Conservation (phyloP, 2,797 vertebrate species). For the Poeciliopsis gracilis region DNA sequence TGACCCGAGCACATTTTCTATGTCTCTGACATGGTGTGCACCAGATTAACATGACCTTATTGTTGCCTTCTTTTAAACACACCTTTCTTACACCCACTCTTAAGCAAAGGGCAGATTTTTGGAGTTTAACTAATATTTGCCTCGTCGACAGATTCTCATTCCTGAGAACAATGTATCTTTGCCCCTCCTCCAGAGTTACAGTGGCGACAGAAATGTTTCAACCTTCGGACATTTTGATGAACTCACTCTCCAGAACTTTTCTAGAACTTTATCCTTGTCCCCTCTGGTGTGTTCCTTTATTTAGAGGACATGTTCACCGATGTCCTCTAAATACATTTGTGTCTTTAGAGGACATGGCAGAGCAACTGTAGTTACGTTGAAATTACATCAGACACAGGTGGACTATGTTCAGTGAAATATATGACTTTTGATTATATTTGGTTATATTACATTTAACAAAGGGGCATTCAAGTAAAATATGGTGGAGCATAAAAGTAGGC, state of each 20-base stretch:
- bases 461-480: not conserved
- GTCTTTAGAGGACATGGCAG: too few species aligned
- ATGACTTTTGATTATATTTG: too few species aligned
- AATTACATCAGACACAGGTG: too few species aligned
- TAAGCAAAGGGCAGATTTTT: not conserved
- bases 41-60: not conserved
- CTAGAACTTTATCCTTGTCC: not conserved
- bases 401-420: too few species aligned
- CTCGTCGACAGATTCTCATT: not conserved
- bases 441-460: not conserved
- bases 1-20: not conserved
- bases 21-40: not conserved
- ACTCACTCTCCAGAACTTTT: not conserved
- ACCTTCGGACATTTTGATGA: not conserved
- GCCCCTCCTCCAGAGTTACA: not conserved
- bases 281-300: not conserved
- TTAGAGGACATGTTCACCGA: not conserved
- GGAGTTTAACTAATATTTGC: not conserved
- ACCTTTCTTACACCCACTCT: not conserved
- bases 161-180: not conserved
- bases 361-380: not conserved
- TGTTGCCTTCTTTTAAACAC: not conserved
- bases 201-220: not conserved
- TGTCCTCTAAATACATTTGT: not conserved
- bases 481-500: not conserved